Conservation (phyloP, 2,113 vertebrate species). For the Semicossyphus pulcher region DNA sequence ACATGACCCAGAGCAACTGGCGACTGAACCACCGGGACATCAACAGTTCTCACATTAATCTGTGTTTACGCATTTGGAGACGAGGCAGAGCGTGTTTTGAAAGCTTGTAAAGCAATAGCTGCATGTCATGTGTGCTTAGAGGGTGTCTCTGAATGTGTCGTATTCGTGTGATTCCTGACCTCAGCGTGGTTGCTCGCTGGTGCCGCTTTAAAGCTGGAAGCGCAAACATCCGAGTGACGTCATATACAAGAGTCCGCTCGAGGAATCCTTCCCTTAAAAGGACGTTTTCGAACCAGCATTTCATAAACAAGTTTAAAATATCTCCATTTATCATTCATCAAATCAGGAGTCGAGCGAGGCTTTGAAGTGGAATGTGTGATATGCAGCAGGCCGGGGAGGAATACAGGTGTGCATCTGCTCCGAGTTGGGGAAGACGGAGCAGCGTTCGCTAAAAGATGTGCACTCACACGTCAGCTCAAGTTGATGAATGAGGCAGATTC, state of each 20-base stretch:
- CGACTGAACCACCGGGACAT: not conserved
- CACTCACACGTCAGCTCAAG: conserved; percentile 31
- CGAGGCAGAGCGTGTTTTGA: conserved; percentile 25
- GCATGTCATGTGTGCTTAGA: conserved; percentile 46
- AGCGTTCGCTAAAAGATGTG: not conserved
- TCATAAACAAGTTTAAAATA: conserved; percentile 2
- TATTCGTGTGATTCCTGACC: conserved; percentile 48
- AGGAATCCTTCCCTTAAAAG: conserved; percentile 55
- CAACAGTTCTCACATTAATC: too few relatives aligned
- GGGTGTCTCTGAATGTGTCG: conserved; percentile 62
- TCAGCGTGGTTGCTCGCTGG: conserved; percentile 6
- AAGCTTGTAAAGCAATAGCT: not conserved
- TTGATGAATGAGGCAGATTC: conserved; percentile 46
- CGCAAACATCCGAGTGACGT: conserved; percentile 28
- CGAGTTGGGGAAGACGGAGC: conserved; percentile 22
- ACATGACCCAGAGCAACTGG: not conserved
- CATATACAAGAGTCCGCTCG: conserved; percentile 4
- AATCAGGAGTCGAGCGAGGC: conserved; percentile 7
- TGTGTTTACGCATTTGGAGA: conserved; percentile 29
- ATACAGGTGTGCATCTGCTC: conserved; percentile 64
- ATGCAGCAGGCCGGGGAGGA: conserved; percentile 32
- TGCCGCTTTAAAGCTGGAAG: too few relatives aligned
- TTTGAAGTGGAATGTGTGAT: conserved; percentile 49
- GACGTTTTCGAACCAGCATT: conserved; percentile 2
- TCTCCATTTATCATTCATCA: conserved; percentile 26